A percentile compares a stretch with the other conserved stretches of the same genome.
Evolutionary conservation across 2,888 invertebrate species (phyloP).

Genomic region (Noctua janthina): DNA sequence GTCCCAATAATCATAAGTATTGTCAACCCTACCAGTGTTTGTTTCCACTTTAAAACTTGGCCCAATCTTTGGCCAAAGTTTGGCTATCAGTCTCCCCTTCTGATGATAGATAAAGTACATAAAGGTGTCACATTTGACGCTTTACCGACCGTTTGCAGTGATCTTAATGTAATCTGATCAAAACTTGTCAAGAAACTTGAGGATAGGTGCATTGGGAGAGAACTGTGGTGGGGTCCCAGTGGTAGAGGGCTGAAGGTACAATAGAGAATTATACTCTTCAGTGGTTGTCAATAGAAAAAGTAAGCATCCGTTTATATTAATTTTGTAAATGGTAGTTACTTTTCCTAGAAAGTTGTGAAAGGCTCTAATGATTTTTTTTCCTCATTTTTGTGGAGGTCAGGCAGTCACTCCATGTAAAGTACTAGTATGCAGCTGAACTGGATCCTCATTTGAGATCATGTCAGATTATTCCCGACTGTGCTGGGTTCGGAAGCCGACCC

Average conservation of each 20-base stretch:
- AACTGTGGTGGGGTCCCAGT: slow-evolving; percentile 38
- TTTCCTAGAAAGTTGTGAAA: background rate
- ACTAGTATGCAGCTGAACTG: background rate
- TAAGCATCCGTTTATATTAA: background rate
- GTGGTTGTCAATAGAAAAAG: slow-evolving; percentile 1
- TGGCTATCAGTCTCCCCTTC: slow-evolving; percentile 55
- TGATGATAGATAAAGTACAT: slow-evolving; percentile 70
- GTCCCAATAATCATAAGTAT: slow-evolving; percentile 23
- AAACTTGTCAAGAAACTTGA: slow-evolving; percentile 83
- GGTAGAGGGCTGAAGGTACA: slow-evolving; percentile 17
- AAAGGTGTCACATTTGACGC: slow-evolving; percentile 78
- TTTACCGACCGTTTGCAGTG: slow-evolving; percentile 74
- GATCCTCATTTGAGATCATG: background rate
- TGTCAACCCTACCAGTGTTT: slow-evolving; percentile 50
- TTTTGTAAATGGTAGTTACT: background rate
- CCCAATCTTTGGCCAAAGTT: slow-evolving; percentile 54
- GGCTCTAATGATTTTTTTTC: background rate
- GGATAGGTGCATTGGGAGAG: slow-evolving; percentile 64
- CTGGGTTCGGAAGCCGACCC: background rate
- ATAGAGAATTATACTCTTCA: slow-evolving; percentile 14
- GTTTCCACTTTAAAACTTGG: slow-evolving; percentile 53
- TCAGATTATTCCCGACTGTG: background rate
- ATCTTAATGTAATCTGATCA: slow-evolving; percentile 83
- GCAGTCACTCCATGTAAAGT: too few species aligned
- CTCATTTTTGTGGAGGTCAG: background rate